phyloP scores from a whole-genome alignment of 2,113 vertebrate genomes.

The Ammodytes dubius region DNA sequence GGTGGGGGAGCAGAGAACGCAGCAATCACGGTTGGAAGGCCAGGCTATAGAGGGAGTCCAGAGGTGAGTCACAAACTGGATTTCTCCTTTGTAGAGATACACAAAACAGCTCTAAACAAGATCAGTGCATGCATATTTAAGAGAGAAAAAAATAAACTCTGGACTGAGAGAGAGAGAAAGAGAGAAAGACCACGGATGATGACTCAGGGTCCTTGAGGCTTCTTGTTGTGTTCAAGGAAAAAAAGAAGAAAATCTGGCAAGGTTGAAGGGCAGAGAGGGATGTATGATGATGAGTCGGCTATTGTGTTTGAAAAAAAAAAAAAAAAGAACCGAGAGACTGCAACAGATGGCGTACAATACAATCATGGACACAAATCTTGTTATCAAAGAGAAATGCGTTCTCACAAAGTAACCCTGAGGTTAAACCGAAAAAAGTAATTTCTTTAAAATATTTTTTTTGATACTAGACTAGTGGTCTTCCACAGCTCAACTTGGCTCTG shows the following conservation, averaged over 20 bases:
- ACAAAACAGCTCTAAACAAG: conserved; percentile 68
- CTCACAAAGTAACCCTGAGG: conserved; percentile 18
- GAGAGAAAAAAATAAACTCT: conserved; percentile 42
- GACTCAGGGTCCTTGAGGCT: conserved; percentile 43
- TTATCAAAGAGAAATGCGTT: conserved; percentile 38
- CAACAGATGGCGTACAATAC: conserved; percentile 17
- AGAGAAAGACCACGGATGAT: conserved; percentile 5
- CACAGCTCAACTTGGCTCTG: conserved; percentile 22
- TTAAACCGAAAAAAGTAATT: conserved; percentile 41
- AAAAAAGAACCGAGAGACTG: conserved; percentile 7
- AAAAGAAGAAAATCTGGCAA: conserved; percentile 21
- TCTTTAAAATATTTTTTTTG: not conserved
- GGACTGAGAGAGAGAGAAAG: not conserved
- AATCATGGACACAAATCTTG: conserved; percentile 1
- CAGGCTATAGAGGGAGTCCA: conserved; percentile 58
- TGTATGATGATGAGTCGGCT: conserved; percentile 41
- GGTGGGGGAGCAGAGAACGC: conserved; percentile 29
- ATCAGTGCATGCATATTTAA: conserved; percentile 56
- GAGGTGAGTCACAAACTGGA: conserved; percentile 74
- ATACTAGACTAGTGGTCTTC: conserved; percentile 43
- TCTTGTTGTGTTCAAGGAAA: conserved; percentile 9
- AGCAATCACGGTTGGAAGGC: conserved; percentile 16
- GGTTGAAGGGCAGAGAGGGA: conserved; percentile 15
- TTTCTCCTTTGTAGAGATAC: conserved; percentile 69
- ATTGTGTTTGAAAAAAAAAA: conserved; percentile 35